phyloP scores from a whole-genome alignment of 2,797 vertebrate species.

The Antrozous pallidus region DNA sequence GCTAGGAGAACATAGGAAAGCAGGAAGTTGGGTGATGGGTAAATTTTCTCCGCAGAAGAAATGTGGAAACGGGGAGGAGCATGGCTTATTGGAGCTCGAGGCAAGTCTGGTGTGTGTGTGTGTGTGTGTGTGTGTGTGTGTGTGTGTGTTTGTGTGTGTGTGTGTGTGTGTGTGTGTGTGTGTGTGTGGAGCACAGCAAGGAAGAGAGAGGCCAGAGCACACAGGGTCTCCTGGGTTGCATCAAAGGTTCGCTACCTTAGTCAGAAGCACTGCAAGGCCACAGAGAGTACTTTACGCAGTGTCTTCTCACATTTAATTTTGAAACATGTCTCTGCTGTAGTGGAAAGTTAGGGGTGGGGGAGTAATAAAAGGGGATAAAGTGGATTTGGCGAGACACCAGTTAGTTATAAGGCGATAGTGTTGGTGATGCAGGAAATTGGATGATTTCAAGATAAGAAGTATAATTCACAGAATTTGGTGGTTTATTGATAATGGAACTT shows the following conservation, averaged over 20 bases:
- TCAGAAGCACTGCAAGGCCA: not conserved
- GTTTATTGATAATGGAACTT: not conserved
- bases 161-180: no score
- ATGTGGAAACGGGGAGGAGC: not conserved
- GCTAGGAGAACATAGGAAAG: not conserved
- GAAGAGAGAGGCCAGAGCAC: not conserved
- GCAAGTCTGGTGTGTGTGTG: not conserved
- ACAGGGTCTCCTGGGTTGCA: not conserved
- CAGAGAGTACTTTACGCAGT: not conserved
- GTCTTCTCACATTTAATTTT: not conserved
- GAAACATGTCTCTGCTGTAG: not conserved
- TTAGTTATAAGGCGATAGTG: not conserved
- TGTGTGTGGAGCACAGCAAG: not conserved
- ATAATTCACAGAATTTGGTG: not conserved
- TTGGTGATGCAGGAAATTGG: not conserved
- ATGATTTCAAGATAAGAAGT: not conserved
- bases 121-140: no score
- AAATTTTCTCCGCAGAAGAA: not conserved
- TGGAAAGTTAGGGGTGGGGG: not conserved
- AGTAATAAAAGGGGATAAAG: not conserved
- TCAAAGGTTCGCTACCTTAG: not conserved
- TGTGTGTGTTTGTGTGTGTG: no score
- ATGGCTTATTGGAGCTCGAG: not conserved
- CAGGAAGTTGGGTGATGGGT: not conserved
- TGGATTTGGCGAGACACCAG: not conserved